Evolutionary conservation across 2,113 vertebrate genomes (phyloP).

Genomic region (Hiodon alosoides): DNA sequence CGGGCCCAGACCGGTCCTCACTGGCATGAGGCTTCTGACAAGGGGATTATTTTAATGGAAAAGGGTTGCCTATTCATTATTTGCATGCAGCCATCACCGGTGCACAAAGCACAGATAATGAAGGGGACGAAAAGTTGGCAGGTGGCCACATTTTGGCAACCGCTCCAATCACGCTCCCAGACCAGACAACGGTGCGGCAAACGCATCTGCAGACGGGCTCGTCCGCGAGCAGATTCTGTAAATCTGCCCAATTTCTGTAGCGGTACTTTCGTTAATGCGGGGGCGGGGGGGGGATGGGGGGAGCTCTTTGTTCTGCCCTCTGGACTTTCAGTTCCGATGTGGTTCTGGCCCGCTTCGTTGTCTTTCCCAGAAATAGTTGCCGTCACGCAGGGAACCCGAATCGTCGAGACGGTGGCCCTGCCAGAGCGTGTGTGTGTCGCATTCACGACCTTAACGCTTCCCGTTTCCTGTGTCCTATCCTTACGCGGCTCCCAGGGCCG

Average conservation of each 20-base stretch:
- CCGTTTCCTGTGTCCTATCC: no score
- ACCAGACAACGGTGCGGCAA: conserved; percentile 42
- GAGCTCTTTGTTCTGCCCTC: not conserved
- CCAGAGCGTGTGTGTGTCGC: no score
- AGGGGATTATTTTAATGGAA: conserved; percentile 66
- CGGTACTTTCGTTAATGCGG: no score
- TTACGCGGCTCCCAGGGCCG: no score
- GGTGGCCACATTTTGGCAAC: conserved; percentile 32
- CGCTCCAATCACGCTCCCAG: conserved; percentile 35
- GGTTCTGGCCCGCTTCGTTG: not conserved
- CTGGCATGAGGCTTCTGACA: conserved; percentile 52
- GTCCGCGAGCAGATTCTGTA: not conserved
- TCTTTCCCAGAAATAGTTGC: no score
- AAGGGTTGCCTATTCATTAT: conserved; percentile 57
- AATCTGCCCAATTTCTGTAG: no score
- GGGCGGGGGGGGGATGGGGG: no score
- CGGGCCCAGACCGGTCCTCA: conserved; percentile 37
- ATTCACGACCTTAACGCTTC: no score
- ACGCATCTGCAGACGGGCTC: not conserved
- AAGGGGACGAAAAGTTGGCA: conserved; percentile 49
- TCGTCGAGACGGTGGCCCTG: no score
- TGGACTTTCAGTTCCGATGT: not conserved
- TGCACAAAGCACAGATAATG: conserved; percentile 59
- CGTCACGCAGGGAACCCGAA: no score
- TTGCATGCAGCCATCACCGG: conserved; percentile 46